Evolutionary conservation across 2,797 vertebrate genomes (phyloP).

Genomic region (Pangasius krempfi): DNA sequence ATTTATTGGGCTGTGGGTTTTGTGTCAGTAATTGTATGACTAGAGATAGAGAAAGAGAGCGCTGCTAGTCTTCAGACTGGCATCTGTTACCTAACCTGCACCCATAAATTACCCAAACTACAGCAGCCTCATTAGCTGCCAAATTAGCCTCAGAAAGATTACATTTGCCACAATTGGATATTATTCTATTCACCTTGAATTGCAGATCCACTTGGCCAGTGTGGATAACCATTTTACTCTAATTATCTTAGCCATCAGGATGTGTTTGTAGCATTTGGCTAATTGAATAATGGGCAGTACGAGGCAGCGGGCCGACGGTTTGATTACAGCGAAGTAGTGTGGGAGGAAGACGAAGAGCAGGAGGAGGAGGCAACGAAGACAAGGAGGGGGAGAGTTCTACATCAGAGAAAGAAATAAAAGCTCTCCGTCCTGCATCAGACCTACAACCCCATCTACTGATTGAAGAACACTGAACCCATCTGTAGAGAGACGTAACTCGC

Average conservation of each 20-base stretch:
- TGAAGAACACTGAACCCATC: slow-evolving; percentile 19
- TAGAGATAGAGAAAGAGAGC: not conserved
- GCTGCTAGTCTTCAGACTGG: slow-evolving; percentile 26
- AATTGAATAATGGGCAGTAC: slow-evolving; percentile 61
- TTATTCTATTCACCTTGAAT: slow-evolving; percentile 63
- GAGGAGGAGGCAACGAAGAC: not conserved
- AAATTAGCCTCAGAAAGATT: slow-evolving; percentile 62
- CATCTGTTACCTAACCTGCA: slow-evolving; percentile 40
- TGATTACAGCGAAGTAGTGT: slow-evolving; percentile 53
- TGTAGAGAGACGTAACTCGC: not conserved
- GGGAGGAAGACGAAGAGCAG: slow-evolving; percentile 34
- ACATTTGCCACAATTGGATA: slow-evolving; percentile 59
- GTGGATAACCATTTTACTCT: slow-evolving; percentile 59
- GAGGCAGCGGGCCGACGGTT: slow-evolving; percentile 43
- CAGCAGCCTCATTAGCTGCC: slow-evolving; percentile 59
- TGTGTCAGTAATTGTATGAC: slow-evolving; percentile 16
- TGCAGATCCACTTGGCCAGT: slow-evolving; percentile 49
- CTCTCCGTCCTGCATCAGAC: slow-evolving; percentile 20
- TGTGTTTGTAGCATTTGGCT: slow-evolving; percentile 63
- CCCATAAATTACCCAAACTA: slow-evolving; percentile 61
- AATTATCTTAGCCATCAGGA: slow-evolving; percentile 62
- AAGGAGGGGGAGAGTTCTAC: slow-evolving; percentile 8
- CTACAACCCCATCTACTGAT: slow-evolving; percentile 35
- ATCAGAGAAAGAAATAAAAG: slow-evolving; percentile 7
- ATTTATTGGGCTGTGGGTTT: slow-evolving; percentile 25